phyloP scores from a whole-genome alignment of 2,113 vertebrate genomes.

The Lucifuga dentata region DNA sequence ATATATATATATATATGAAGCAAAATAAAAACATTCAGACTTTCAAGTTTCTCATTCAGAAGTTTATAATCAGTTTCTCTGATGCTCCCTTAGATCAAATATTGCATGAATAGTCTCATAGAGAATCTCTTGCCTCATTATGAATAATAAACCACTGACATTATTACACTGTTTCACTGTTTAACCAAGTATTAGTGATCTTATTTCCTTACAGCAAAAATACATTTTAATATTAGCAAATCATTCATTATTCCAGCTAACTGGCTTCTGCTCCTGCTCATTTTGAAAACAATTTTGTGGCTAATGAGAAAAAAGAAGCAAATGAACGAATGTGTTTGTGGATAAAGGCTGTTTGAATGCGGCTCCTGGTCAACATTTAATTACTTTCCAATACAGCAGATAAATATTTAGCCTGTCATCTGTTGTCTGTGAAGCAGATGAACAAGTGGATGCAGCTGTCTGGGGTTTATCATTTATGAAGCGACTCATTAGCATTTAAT shows the following conservation, averaged over 20 bases:
- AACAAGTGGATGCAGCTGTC: background rate
- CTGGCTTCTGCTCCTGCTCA: background rate
- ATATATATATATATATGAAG: too few species aligned
- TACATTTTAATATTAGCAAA: slow-evolving; percentile 24
- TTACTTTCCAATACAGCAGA: slow-evolving; percentile 29
- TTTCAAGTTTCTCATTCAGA: too few species aligned
- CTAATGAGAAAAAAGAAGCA: slow-evolving; percentile 5
- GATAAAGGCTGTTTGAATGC: slow-evolving; percentile 16
- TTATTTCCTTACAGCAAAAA: background rate
- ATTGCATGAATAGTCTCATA: background rate
- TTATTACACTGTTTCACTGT: slow-evolving; percentile 30
- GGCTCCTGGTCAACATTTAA: slow-evolving; percentile 36
- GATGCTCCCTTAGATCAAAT: too few species aligned
- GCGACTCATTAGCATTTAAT: background rate
- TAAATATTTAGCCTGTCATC: slow-evolving; percentile 11
- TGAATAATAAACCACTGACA: slow-evolving; percentile 25
- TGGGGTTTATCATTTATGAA: too few species aligned
- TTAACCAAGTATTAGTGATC: slow-evolving; percentile 26
- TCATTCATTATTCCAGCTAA: background rate
- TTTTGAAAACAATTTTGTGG: slow-evolving; percentile 1
- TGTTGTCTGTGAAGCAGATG: background rate
- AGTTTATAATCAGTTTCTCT: too few species aligned
- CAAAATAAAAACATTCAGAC: too few species aligned
- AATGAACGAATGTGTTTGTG: background rate
- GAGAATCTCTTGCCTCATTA: background rate